Evolutionary conservation across 2,113 vertebrate species (phyloP).

Genomic region (Tupaia tana): DNA sequence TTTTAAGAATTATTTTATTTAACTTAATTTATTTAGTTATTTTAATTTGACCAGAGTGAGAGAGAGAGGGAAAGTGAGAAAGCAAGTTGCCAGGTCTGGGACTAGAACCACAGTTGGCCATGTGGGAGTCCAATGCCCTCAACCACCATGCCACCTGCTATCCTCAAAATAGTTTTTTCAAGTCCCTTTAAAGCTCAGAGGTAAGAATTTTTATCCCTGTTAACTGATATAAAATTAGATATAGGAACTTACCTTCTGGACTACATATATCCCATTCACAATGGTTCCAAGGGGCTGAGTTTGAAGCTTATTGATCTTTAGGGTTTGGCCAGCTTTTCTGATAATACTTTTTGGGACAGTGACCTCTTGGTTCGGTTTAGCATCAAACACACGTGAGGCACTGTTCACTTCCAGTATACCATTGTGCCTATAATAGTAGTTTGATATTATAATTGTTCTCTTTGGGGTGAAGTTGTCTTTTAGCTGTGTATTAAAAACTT

Average conservation of each 20-base stretch:
- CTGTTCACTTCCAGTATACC: slow-evolving; percentile 3
- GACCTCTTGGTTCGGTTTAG: not conserved
- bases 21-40: too few relatives aligned
- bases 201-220: not conserved
- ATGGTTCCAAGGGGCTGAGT: not conserved
- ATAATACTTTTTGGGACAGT: not conserved
- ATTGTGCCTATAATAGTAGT: not conserved
- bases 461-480: slow-evolving; percentile 22
- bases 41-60: too few relatives aligned
- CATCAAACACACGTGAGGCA: not conserved
- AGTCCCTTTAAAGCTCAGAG: not conserved
- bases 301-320: slow-evolving; percentile 15
- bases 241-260: not conserved
- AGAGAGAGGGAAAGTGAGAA: too few relatives aligned
- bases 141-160: too few relatives aligned
- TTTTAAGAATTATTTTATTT: too few relatives aligned
- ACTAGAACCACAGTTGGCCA: too few relatives aligned
- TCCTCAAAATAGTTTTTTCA: not conserved
- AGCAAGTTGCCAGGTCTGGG: too few relatives aligned
- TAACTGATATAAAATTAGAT: not conserved
- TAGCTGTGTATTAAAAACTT: not conserved
- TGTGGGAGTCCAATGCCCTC: too few relatives aligned
- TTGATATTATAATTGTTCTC: slow-evolving; percentile 32
- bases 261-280: not conserved
- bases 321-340: not conserved